phyloP scores from a whole-genome alignment of 2,888 invertebrate species.

The Liopterus haemorrhoidalis region DNA sequence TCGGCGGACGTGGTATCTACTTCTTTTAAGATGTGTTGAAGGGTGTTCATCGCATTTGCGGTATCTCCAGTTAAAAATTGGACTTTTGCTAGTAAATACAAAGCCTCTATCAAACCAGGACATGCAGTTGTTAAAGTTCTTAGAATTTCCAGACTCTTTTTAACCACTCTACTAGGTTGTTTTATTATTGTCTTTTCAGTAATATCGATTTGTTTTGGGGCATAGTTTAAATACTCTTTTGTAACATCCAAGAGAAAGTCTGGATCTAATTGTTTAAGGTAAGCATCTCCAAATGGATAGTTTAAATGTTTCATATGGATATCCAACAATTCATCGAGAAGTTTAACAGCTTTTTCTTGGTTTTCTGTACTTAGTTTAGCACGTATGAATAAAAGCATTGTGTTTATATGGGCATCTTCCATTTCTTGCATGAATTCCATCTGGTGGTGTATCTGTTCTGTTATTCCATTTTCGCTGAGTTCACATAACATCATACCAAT shows the following conservation, averaged over 20 bases:
- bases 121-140: constrained; percentile 70
- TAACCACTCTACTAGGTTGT: constrained; percentile 45
- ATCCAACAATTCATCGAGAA: constrained; percentile 59
- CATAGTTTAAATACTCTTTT: constrained; percentile 67
- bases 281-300: constrained; percentile 66
- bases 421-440: constrained; percentile 79
- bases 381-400: constrained; percentile 64
- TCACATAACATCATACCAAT: constrained; percentile 81
- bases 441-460: constrained; percentile 75
- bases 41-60: constrained; percentile 61
- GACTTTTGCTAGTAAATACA: constrained; percentile 69
- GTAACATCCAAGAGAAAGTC: constrained; percentile 77
- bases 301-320: constrained; percentile 49
- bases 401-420: constrained; percentile 61
- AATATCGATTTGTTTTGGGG: constrained; percentile 57
- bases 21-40: constrained; percentile 67
- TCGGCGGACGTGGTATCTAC: constrained; percentile 75
- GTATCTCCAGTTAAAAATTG: constrained; percentile 76
- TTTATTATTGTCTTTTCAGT: constrained; percentile 37
- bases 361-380: constrained; percentile 57
- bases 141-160: constrained; percentile 60
- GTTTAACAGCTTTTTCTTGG: constrained; percentile 51
- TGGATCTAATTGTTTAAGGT: constrained; percentile 72
- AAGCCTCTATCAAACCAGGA: constrained; percentile 67
- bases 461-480: constrained; percentile 63